These are phyloP conservation scores for Etheostoma cragini DNA, from an alignment of 2,113 vertebrate genomes.

Conservation along the genomic window DNA sequence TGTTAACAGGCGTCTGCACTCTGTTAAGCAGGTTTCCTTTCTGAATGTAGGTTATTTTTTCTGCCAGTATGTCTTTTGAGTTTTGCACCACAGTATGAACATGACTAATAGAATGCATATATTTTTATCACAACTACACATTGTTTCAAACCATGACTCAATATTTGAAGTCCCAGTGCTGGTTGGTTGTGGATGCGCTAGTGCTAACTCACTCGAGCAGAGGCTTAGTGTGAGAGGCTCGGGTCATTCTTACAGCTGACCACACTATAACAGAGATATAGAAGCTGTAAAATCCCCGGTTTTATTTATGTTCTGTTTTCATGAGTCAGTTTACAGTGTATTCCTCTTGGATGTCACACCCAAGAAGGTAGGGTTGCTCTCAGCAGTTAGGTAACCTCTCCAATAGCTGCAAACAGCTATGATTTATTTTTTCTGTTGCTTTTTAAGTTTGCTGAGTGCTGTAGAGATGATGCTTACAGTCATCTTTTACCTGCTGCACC, in stretches of 20 bases:
- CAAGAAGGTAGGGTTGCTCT: constrained; percentile 37
- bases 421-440: constrained; percentile 48
- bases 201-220: constrained; percentile 35
- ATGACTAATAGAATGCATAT: constrained; percentile 50
- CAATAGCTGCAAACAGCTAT: constrained; percentile 23
- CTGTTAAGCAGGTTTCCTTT: neutral
- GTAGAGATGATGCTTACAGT: constrained; percentile 1
- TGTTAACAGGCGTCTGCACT: neutral
- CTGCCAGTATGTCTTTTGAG: neutral
- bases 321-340: constrained; percentile 60
- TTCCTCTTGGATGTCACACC: constrained; percentile 33
- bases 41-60: constrained; percentile 14
- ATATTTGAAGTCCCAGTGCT: constrained; percentile 32
- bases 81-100: constrained; percentile 37
- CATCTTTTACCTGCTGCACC: constrained; percentile 14
- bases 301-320: constrained; percentile 59
- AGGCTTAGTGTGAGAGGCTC: constrained; percentile 25
- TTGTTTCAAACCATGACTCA: constrained; percentile 56
- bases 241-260: constrained; percentile 39
- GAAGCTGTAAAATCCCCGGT: constrained; percentile 41
- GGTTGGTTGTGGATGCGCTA: constrained; percentile 33
- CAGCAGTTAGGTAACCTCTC: constrained; percentile 53
- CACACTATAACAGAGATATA: constrained; percentile 23
- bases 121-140: constrained; percentile 38
- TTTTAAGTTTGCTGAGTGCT: constrained; percentile 14